Percentiles rank a stretch among this genome's conserved stretches.
Evolutionary conservation across 1,140 invertebrate species (phyloP).

Genomic region (Luehdorfia chinensis): DNA sequence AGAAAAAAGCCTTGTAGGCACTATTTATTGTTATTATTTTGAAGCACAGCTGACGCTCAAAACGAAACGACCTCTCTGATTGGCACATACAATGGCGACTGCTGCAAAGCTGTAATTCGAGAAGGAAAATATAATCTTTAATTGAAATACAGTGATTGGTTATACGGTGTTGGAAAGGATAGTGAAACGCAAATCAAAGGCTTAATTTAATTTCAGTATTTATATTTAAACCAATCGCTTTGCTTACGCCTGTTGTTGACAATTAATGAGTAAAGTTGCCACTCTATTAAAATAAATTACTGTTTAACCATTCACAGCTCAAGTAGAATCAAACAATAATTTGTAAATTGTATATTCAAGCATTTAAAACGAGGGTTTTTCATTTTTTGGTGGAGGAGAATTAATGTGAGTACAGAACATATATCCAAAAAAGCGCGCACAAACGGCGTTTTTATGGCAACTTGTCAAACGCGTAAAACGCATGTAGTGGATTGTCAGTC

Average conservation of each 20-base stretch:
- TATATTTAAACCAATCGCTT: constrained; percentile 8
- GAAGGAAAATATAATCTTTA: constrained; percentile 4
- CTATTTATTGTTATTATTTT: constrained; percentile 16
- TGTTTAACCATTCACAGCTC: too few species aligned
- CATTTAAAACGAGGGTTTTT: too few species aligned
- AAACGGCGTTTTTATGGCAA: too few species aligned
- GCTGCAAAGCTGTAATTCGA: constrained; percentile 6
- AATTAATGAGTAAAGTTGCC: not conserved
- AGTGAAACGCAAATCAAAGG: constrained; percentile 3
- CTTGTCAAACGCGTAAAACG: too few species aligned
- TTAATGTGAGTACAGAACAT: too few species aligned
- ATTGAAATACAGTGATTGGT: constrained; percentile 1
- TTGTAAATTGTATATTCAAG: too few species aligned
- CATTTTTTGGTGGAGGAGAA: too few species aligned
- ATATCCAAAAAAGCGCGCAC: too few species aligned
- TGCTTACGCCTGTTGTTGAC: not conserved
- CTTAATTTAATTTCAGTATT: not conserved
- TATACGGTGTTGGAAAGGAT: not conserved
- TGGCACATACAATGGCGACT: constrained; percentile 9
- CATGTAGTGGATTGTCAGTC: too few species aligned
- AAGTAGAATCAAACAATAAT: too few species aligned
- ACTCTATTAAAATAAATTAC: not conserved
- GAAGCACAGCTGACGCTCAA: constrained; percentile 13
- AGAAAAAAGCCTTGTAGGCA: not conserved
- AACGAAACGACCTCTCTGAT: not conserved